phyloP scores from a whole-genome alignment of 2,797 vertebrate species.

The Chrosomus eos region DNA sequence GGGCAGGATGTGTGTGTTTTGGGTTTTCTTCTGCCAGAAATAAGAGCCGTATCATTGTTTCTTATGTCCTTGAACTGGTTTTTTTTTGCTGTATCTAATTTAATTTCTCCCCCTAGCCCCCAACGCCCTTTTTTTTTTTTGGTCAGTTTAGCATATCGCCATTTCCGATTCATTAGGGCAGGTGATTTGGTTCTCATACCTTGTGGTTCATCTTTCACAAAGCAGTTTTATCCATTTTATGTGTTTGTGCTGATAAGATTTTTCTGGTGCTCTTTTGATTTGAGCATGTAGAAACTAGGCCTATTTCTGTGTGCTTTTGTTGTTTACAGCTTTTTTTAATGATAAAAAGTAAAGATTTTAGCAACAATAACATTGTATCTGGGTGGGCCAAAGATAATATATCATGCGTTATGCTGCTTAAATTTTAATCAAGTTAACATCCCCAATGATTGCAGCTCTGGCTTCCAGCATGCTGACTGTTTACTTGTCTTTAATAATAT shows the following conservation, averaged over 20 bases:
- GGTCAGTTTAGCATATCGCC: background rate
- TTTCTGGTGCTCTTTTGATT: slow-evolving; percentile 9
- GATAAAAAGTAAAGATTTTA: slow-evolving; percentile 43
- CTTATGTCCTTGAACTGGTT: slow-evolving; percentile 39
- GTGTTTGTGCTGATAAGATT: slow-evolving; percentile 43
- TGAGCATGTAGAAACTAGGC: slow-evolving; percentile 59
- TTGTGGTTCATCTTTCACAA: slow-evolving; percentile 4
- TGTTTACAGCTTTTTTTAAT: slow-evolving; percentile 56
- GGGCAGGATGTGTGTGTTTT: background rate
- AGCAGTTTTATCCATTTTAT: slow-evolving; percentile 15
- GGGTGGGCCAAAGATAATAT: slow-evolving; percentile 5
- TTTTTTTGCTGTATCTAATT: slow-evolving; percentile 13
- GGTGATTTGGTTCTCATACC: background rate
- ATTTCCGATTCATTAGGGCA: slow-evolving; percentile 4
- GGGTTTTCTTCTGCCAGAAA: background rate
- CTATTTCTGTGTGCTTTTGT: slow-evolving; percentile 53
- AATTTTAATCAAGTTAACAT: background rate
- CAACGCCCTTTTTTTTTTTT: too few relatives aligned
- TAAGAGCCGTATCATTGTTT: background rate
- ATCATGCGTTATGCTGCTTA: background rate
- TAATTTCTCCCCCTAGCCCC: background rate
- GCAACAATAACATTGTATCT: slow-evolving; percentile 31
- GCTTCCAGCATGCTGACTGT: background rate
- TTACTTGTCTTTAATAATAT: background rate
- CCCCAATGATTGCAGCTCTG: background rate